phyloP scores from a whole-genome alignment of 2,113 vertebrate species.

The Mugil cephalus region DNA sequence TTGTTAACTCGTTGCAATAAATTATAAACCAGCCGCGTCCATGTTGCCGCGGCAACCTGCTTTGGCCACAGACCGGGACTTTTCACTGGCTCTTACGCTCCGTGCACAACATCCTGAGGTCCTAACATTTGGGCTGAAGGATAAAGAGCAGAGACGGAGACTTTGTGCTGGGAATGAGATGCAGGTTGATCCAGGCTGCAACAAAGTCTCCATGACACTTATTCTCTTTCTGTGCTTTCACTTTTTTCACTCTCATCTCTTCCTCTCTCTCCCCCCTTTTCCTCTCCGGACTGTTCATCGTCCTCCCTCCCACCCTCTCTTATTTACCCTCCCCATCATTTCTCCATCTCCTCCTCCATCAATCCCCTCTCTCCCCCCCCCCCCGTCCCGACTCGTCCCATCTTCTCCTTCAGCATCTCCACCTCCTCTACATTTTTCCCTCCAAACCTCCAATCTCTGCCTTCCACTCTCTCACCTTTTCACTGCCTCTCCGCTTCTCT shows the following conservation, averaged over 20 bases:
- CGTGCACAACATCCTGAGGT: no score
- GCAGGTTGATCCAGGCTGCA: no score
- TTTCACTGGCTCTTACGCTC: no score
- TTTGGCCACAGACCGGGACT: no score
- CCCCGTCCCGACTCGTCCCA: no score
- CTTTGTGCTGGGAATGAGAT: no score
- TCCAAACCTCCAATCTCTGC: conserved; percentile 21
- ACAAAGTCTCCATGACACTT: no score
- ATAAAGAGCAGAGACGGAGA: no score
- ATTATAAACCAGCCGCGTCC: no score
- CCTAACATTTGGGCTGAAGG: no score
- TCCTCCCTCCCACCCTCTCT: neutral
- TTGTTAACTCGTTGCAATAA: no score
- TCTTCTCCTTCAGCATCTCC: conserved; percentile 32
- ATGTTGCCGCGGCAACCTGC: no score
- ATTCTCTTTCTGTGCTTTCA: neutral
- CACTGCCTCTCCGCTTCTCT: conserved; percentile 43
- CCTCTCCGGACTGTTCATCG: neutral
- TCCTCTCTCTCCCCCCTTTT: neutral
- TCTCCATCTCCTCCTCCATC: neutral
- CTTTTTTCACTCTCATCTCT: neutral
- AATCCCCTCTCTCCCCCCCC: conserved; percentile 4
- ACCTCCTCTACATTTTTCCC: conserved; percentile 21
- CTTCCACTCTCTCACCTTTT: conserved; percentile 31
- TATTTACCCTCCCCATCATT: neutral